Conservation (phyloP, 2,113 vertebrate species). For the Cervus canadensis region DNA sequence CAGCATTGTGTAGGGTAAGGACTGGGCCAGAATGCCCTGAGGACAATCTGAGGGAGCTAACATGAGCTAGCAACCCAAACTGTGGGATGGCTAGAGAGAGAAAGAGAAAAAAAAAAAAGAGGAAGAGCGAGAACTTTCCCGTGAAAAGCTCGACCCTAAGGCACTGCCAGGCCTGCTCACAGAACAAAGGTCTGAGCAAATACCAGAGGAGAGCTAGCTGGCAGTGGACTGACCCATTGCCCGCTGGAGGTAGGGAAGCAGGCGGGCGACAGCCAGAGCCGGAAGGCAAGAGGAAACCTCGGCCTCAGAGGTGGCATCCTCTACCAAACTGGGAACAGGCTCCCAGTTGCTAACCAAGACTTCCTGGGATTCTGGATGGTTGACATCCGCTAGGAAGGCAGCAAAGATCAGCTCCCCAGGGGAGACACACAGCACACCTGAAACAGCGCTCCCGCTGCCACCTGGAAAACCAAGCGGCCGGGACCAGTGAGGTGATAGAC, state of each 20-base stretch:
- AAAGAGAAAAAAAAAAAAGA: not conserved
- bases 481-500: not conserved
- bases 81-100: not conserved
- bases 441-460: not conserved
- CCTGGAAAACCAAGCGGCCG: accelerated
- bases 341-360: not conserved
- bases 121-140: not conserved
- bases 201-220: not conserved
- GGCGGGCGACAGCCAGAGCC: not conserved
- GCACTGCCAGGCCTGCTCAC: not conserved
- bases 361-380: not conserved
- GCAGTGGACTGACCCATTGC: accelerated
- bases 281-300: not conserved
- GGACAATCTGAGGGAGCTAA: not conserved
- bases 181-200: not conserved
- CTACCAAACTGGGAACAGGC: not conserved
- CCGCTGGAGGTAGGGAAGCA: not conserved
- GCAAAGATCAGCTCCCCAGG: not conserved
- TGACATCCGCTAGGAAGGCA: not conserved
- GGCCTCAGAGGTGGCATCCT: not conserved
- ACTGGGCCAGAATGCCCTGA: not conserved
- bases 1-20: not conserved
- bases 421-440: not conserved
- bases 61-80: not conserved
- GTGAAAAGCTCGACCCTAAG: not conserved